Evolutionary conservation across 2,797 vertebrate genomes (phyloP).

Genomic region (Neosalanx taihuensis): DNA sequence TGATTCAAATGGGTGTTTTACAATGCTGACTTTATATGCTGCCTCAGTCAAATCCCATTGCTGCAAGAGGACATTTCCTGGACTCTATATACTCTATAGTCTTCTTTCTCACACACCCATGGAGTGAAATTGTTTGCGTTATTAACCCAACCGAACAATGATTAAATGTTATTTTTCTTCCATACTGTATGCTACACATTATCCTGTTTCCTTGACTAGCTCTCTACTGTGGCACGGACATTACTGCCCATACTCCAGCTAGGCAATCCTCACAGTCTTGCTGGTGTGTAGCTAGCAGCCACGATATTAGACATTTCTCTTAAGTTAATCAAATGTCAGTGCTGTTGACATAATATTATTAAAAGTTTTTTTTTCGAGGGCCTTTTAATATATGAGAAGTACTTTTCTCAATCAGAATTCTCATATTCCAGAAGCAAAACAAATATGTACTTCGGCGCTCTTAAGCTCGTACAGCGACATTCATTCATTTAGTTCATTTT

Average conservation of each 20-base stretch:
- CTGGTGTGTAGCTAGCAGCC: constrained; percentile 44
- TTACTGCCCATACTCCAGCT: constrained; percentile 8
- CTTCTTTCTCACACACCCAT: neutral
- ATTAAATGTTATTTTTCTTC: constrained; percentile 26
- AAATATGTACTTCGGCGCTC: constrained; percentile 52
- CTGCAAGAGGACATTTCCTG: neutral
- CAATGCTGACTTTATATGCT: neutral
- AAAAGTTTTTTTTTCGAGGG: constrained; percentile 67
- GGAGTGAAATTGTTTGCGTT: neutral
- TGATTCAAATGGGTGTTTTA: constrained; percentile 1
- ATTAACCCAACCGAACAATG: neutral
- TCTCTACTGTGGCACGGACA: constrained; percentile 25
- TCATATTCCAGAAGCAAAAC: constrained; percentile 64
- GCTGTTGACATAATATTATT: constrained; percentile 75
- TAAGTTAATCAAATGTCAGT: constrained; percentile 76
- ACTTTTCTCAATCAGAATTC: constrained; percentile 52
- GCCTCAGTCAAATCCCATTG: neutral
- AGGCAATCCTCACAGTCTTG: constrained; percentile 10
- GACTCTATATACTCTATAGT: no score
- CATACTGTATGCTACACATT: constrained; percentile 39
- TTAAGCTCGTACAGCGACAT: constrained; percentile 63
- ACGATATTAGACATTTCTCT: constrained; percentile 64
- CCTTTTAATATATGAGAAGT: constrained; percentile 65
- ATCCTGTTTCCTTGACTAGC: constrained; percentile 31
- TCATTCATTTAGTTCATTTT: constrained; percentile 53